Base-by-base conservation (phyloP, 2,797 vertebrate genomes). In the Fistularia tabacaria region DNA sequence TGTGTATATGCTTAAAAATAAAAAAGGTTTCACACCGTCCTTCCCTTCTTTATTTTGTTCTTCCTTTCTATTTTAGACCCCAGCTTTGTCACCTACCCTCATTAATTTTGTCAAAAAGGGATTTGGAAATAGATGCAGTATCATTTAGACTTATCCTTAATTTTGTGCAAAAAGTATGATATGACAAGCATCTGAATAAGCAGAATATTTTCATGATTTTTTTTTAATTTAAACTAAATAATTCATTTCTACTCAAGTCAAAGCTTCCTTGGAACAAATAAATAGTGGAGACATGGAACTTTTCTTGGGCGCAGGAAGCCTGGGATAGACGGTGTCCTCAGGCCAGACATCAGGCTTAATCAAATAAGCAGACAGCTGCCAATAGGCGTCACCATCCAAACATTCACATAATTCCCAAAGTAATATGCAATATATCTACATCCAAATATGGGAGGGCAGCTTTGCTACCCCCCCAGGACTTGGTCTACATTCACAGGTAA, bases 351-450 rank as follows among this genome's bases (percentile, higher is more conserved):
- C 73, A 54, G 55, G 51, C 15, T 41, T 85, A 80, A 88, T 88
- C 76, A 77, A 84, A 88, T 88, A 71, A 87, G 7, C 62, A 60
- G 61, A 64, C 61, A 74, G 74, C 73, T 77, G 67, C 77, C 56
- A 58, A 74, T 54, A 58, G 54, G 71, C 66, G 39, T 81, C 70
- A 66, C 54, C 59, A 39, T 59, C 58, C 62, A 76, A 77, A 74
- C 61, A 79, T 82, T 70, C 61, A 49, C 61, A 64, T 56, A 15
- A 73, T 65, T 72, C 74, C 70, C 68, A 69, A 40, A 73, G 59
- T 47, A 69, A 67, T 8, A 57, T n/a, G 9, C 38, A 51, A 14
- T 12, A 51, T 13, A 7, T 12, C 25, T 15, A 59, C 15, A 49
- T 5, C 50, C 45, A 52, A 40, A 7, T 25, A 60, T 12, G 12